A percentile compares a stretch with the other conserved stretches of the same genome.
Evolutionary conservation across 1,140 invertebrate species (phyloP).

Genomic region (Bombus pascuorum): DNA sequence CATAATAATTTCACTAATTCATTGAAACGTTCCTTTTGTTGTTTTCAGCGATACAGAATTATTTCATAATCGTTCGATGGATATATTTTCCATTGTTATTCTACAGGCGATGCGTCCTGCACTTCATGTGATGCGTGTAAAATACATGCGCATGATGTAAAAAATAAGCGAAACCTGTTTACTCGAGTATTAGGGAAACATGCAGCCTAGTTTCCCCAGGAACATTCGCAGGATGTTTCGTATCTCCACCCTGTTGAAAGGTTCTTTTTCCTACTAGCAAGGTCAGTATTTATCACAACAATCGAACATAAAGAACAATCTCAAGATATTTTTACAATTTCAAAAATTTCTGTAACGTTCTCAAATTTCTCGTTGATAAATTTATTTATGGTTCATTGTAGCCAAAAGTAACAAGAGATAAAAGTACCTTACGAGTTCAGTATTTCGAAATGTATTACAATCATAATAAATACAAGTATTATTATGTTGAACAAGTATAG

Average conservation of each 20-base stretch:
- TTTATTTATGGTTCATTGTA: not conserved
- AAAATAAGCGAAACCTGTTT: not conserved
- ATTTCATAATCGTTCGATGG: not conserved
- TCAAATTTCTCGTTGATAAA: not conserved
- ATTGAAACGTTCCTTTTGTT: constrained; percentile 22
- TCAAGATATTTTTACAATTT: not conserved
- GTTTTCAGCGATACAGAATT: not conserved
- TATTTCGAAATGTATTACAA: not conserved
- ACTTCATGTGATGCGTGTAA: not conserved
- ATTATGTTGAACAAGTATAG: not conserved
- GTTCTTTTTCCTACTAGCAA: not conserved
- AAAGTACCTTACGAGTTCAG: not conserved
- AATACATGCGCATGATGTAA: not conserved
- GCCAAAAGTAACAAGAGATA: not conserved
- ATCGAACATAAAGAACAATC: not conserved
- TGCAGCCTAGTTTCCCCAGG: not conserved
- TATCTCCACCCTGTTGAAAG: not conserved
- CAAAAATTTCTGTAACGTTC: not conserved
- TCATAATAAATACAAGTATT: not conserved
- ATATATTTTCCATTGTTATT: not conserved
- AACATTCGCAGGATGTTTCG: not conserved
- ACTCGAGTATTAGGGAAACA: not conserved
- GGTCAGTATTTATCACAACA: not conserved
- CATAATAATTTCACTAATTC: constrained; percentile 17
- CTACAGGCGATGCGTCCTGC: not conserved